Percentiles rank a stretch among this genome's conserved stretches.
Evolutionary conservation across 2,113 vertebrate species (phyloP).

Genomic region (Cavia aperea): DNA sequence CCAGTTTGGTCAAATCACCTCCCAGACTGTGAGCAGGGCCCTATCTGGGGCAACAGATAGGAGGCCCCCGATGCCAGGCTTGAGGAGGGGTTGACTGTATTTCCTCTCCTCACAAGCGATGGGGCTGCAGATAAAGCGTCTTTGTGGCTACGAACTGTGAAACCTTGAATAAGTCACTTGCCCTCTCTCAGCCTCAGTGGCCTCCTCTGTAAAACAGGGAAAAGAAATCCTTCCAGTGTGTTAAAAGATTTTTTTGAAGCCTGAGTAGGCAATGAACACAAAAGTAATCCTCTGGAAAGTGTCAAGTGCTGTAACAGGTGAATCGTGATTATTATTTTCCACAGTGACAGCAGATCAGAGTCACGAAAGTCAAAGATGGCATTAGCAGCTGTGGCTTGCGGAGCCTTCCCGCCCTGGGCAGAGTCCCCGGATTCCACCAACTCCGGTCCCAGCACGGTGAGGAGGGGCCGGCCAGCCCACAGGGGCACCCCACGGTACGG

Average conservation of each 20-base stretch:
- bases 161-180: background rate
- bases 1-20: background rate
- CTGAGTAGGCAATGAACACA: background rate
- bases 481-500: background rate
- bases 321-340: background rate
- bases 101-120: slow-evolving; percentile 9
- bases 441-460: background rate
- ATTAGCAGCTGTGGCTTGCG: background rate
- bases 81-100: background rate
- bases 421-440: background rate
- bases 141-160: background rate
- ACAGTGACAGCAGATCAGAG: background rate
- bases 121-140: slow-evolving; percentile 11
- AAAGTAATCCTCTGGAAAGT: slow-evolving; percentile 15
- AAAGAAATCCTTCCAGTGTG: background rate
- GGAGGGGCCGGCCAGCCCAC: background rate
- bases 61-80: background rate
- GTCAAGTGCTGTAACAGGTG: slow-evolving; percentile 29
- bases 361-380: background rate
- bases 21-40: background rate
- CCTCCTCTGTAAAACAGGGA: background rate
- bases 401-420: background rate
- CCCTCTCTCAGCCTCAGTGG: slow-evolving; percentile 28
- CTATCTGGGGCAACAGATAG: slow-evolving; percentile 3
- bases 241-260: background rate